Base-by-base conservation (phyloP, 2,888 invertebrate genomes). In the Gordius sp. region DNA sequence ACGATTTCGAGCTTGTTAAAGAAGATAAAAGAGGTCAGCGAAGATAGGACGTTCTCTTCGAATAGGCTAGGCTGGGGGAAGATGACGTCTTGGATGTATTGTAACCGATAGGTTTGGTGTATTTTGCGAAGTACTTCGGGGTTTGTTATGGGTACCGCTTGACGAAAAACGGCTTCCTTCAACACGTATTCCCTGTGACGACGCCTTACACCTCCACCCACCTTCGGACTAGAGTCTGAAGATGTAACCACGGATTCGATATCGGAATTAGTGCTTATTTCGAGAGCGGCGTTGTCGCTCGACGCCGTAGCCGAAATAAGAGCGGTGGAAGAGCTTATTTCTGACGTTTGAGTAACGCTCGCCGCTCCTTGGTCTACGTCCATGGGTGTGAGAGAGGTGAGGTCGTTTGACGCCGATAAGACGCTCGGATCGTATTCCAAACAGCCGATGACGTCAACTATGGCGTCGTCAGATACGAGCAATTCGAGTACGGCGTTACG, bases 1-100 rank as follows among this genome's bases (percentile, higher is more conserved):
- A 97, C 91, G 72, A 97, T 99, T 75, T 97, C 93, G 68, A 91
- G 85, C 75, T 99, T 93, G 74, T 91, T 93, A 74, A 97, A 97
- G 76, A 89, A 97, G 72, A 99, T 85, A 75, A 93, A 93, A 75
- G 89, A 91, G 68, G 83, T 85, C 66, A 99, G 75, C 60, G 89
- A 86, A 66, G 87, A 89, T 62, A 97, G 76, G 78, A 93, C 80
- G 70, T 93, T 97, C 71, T 99, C 99, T 69, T 99, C 99, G 72
- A 93, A 97, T 64, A 99, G 84, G 63, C 89, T 89, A 13, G 97
- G 93, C 56, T 93, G 86, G 25, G 97, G 97, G 67, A 99, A 75
- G 65, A 97, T 93, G 65, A 93, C 89, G 73, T 99, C 97, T 59
- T 61, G 66, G 66, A 97, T 91, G 72, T 99, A 99, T 74, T 99